phyloP scores from a whole-genome alignment of 2,888 invertebrate species.

The Volucella bombylans region DNA sequence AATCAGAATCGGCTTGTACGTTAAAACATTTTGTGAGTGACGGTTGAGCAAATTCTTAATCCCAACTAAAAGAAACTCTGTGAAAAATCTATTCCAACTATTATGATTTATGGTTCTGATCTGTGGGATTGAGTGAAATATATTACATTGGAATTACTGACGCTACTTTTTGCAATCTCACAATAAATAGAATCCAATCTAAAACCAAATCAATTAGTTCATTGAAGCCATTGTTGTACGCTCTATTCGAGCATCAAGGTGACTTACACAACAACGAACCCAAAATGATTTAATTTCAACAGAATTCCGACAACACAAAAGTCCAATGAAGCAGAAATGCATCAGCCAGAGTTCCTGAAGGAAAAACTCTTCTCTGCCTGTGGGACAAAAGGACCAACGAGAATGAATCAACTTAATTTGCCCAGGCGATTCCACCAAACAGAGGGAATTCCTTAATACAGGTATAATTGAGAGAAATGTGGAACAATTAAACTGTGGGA shows the following conservation, averaged over 20 bases:
- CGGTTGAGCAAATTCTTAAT: no score
- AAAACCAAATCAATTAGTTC: not conserved
- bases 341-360: constrained; percentile 23
- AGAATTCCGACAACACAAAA: not conserved
- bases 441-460: constrained; percentile 28
- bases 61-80: no score
- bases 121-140: no score
- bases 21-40: no score
- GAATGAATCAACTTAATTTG: constrained; percentile 47
- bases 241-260: not conserved
- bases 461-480: constrained; percentile 43
- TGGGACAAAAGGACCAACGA: constrained; percentile 14
- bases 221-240: not conserved
- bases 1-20: no score
- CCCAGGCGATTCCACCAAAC: constrained; percentile 1
- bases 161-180: no score
- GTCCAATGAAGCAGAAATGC: constrained; percentile 26
- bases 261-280: not conserved
- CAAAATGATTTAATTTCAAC: not conserved
- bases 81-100: no score
- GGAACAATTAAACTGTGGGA: constrained; percentile 10
- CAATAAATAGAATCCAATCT: constrained; percentile 3
- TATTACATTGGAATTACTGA: no score
- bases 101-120: no score
- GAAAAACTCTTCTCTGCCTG: not conserved